Evolutionary conservation across 2,888 invertebrate species (phyloP), one percentile per base, ranked within the genome.

Genomic region (Hyppa rectilinea): DNA sequence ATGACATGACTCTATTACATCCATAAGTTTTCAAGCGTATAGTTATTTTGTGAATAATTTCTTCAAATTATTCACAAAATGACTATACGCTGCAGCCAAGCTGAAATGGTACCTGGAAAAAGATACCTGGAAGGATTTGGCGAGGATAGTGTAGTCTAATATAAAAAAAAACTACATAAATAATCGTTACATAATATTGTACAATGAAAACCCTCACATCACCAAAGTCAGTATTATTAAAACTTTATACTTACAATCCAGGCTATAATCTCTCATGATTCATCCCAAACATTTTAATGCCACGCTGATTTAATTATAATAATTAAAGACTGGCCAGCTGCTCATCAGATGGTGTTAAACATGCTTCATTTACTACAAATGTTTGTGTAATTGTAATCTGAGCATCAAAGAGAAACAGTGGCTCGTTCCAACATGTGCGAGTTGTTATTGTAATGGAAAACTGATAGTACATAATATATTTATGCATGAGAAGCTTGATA

Each of bases 261-360:
- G 20, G 23, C 40, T 23, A 63, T 34, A 43, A 64, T 17, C 17
- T 49, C 14, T 38, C 43, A 36, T 79, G 77, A 74, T 68, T 74
- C 75, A 79, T 69, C 45, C 55, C 14, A 31, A 75, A 73, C 47
- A 74, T 68, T 75, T 68, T 38, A 52, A 29, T 62, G 70, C 43
- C 74, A 75, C 74, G 55, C 60, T 62, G 77, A 74, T 77, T 78
- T 73, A 68, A 77, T 74, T 77, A 68, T 67, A 70, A 76, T 56
- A 36, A 78, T 59, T 53, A 73, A 59, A 34, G 23, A n/a, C 20
- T 12, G 5, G 10, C 20, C 76, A 77, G 67, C 68, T 78, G 77
- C 34, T 23, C 26, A 47, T 63, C 79, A 78, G 29, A 74, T 77
- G 77, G 67, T 34, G 73, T 14, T 36, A 10, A 63, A 52, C 53